Evolutionary conservation across 2,797 vertebrate species (phyloP), one percentile per base, ranked within the genome.

Genomic region (Lithobates sylvaticus): DNA sequence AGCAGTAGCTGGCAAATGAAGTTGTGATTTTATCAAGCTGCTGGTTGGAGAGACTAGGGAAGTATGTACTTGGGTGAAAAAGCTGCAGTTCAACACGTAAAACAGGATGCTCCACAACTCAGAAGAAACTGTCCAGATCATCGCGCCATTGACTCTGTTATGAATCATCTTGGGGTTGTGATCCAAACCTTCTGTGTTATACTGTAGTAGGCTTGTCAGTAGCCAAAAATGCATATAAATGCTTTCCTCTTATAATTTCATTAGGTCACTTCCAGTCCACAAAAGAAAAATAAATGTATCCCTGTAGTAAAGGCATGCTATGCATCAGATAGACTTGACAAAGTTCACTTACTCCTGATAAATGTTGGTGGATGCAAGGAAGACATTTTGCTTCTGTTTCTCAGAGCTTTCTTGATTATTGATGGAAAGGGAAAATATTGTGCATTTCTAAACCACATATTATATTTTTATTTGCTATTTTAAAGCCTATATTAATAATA

Each of bases 1-100:
- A n/a, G 61, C 80, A 65, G 75, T 61, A 34, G 23, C 64, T 76
- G 82, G 67, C 68, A 34, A 50, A 34, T 64, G 74, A 27, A 64
- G 29, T 42, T 10, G 3, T 71, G 84, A 81, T 86, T 61, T 69
- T 86, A 77, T 86, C 79, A 86, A 77, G 84, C 78, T 76, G 78
- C 36, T 73, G 47, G 39, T 78, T 29, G n/a, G 79, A 67, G 34
- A 61, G 64, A 81, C 47, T 23, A n/a, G 71, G 61, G 50, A 70
- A 72, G 67, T 36, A 71, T 71, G 83, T 86, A 42, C 32, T 81
- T 75, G 65, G 78, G 81, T 70, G 58, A 76, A 70, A n/a, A 36
- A 32, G 29, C 42, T 18, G 70, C 68, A 34, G 61, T 65, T 10
- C 72, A 54, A 54, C 68, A 39, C 61, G 1, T 81, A 27, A 65